A percentile compares a stretch with the other conserved stretches of the same genome.
Conservation (phyloP, 2,797 vertebrate genomes). For the Paratrypauchen microcephalus region DNA sequence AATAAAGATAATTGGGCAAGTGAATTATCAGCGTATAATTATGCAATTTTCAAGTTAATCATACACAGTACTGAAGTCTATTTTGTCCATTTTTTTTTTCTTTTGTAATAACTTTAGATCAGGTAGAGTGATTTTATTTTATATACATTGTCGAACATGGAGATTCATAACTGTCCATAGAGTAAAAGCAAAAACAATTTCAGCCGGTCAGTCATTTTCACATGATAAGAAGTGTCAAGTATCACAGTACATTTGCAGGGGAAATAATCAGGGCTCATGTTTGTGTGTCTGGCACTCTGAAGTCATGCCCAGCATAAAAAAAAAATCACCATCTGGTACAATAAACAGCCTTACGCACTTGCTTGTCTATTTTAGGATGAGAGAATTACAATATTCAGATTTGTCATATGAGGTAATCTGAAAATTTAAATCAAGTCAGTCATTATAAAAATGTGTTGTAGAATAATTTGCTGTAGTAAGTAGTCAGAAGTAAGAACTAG, state of each 20-base stretch:
- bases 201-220: not conserved
- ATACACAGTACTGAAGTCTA: not conserved
- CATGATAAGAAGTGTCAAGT: constrained; percentile 16
- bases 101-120: not conserved
- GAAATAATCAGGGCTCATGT: constrained; percentile 29
- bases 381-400: too few species aligned
- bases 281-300: constrained; percentile 12
- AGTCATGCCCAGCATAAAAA: constrained; percentile 12
- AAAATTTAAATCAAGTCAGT: too few species aligned
- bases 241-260: constrained; percentile 39
- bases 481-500: too few species aligned
- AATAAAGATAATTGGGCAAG: too few species aligned
- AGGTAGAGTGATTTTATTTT: too few species aligned
- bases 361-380: not conserved
- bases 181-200: too few species aligned
- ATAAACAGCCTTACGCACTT: constrained; percentile 4
- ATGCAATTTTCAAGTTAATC: not conserved
- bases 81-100: not conserved
- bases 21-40: not conserved
- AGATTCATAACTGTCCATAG: too few species aligned
- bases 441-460: too few species aligned
- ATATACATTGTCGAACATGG: too few species aligned
- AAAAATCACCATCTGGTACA: constrained; percentile 37
- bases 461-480: too few species aligned
- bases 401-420: too few species aligned